Conservation (phyloP, 2,113 vertebrate species). For the Tonatia bakeri region DNA sequence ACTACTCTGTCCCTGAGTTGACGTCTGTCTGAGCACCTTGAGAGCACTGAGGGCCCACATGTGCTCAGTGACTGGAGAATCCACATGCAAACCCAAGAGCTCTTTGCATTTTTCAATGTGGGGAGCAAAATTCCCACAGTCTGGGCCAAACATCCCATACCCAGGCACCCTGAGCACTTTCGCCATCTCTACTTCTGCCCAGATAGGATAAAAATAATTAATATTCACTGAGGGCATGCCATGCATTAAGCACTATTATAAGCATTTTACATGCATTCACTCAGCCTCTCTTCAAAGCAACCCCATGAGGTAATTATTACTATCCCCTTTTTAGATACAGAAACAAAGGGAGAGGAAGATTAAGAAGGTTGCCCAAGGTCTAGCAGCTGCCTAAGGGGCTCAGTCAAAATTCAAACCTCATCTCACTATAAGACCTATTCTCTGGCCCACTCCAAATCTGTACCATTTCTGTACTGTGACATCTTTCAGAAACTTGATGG, state of each 20-base stretch:
- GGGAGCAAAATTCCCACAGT: not conserved
- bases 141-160: not conserved
- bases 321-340: not conserved
- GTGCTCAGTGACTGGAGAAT: not conserved
- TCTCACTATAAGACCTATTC: not conserved
- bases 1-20: not conserved
- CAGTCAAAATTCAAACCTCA: not conserved
- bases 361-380: not conserved
- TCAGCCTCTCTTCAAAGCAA: not conserved
- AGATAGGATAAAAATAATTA: not conserved
- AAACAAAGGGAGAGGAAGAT: not conserved
- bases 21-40: not conserved
- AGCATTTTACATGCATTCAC: not conserved
- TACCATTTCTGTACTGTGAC: not conserved
- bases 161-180: not conserved
- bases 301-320: not conserved
- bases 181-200: not conserved
- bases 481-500: not conserved
- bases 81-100: not conserved
- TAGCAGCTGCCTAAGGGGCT: not conserved
- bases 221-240: not conserved
- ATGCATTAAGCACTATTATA: not conserved
- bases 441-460: not conserved
- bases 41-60: rapidly evolving
- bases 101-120: not conserved